phyloP scores from a whole-genome alignment of 2,888 invertebrate genomes.

The Nebria salina region DNA sequence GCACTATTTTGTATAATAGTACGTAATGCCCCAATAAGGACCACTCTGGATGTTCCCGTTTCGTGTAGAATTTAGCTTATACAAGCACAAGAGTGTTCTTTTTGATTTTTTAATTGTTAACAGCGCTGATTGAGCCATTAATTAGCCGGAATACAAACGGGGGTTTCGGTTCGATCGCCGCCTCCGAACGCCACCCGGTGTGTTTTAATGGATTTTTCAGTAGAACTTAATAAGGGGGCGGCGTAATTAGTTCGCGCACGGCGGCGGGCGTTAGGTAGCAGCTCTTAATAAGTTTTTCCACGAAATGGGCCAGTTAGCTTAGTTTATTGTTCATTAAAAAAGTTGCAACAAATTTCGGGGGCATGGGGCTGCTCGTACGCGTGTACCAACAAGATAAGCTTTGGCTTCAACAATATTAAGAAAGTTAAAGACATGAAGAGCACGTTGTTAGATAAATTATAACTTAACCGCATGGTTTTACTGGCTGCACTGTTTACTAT shows the following conservation, averaged over 20 bases:
- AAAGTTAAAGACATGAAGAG: neutral
- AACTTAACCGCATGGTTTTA: neutral
- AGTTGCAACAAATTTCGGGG: neutral
- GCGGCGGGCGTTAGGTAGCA: neutral
- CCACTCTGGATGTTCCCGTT: too few species aligned
- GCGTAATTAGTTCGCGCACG: neutral
- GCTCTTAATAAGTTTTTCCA: constrained; percentile 8
- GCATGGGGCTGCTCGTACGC: neutral
- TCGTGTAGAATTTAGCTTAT: neutral
- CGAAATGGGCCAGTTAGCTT: constrained; percentile 3
- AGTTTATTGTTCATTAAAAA: constrained; percentile 14
- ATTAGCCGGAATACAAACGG: constrained; percentile 26
- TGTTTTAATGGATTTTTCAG: constrained; percentile 17
- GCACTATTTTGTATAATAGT: too few species aligned
- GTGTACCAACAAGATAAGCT: neutral
- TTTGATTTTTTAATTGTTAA: constrained; percentile 45
- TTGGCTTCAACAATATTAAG: neutral
- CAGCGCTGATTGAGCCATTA: constrained; percentile 42
- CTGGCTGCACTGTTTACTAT: neutral
- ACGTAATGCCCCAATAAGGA: too few species aligned
- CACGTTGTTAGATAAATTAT: neutral
- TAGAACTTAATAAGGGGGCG: neutral
- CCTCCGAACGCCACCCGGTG: neutral
- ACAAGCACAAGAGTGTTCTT: constrained; percentile 20
- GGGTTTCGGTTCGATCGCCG: neutral